phyloP scores from a whole-genome alignment of 2,113 vertebrate species.

The Cyprinodon variegatus region DNA sequence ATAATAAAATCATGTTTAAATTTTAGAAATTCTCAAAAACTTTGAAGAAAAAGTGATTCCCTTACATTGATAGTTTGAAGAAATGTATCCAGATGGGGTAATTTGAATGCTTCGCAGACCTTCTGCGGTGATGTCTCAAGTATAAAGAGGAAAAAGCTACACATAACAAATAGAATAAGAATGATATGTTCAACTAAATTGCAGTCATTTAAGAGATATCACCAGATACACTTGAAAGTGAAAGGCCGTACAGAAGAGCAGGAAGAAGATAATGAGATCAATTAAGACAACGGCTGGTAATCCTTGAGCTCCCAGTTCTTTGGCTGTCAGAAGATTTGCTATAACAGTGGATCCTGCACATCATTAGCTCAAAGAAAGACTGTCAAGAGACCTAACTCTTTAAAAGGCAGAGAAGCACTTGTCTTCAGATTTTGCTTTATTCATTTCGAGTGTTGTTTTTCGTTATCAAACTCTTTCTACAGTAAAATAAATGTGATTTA shows the following conservation, averaged over 20 bases:
- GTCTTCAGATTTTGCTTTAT: slow-evolving; percentile 48
- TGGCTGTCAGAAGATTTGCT: slow-evolving; percentile 46
- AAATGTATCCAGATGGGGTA: background rate
- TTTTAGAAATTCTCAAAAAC: background rate
- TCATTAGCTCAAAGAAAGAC: slow-evolving; percentile 59
- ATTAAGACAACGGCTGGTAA: slow-evolving; percentile 71
- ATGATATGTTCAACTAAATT: slow-evolving; percentile 40
- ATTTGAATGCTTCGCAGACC: slow-evolving; percentile 6
- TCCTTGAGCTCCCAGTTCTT: slow-evolving; percentile 48
- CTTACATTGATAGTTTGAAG: background rate
- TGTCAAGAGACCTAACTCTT: slow-evolving; percentile 46
- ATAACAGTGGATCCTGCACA: slow-evolving; percentile 42
- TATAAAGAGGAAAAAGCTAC: background rate
- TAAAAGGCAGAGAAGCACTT: slow-evolving; percentile 37
- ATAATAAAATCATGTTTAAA: background rate
- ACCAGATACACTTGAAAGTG: slow-evolving; percentile 40
- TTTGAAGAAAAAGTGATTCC: background rate
- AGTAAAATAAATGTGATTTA: slow-evolving; percentile 28
- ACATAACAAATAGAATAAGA: slow-evolving; percentile 8
- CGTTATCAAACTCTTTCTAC: slow-evolving; percentile 32
- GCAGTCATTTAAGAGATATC: slow-evolving; percentile 38
- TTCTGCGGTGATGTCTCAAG: slow-evolving; percentile 19
- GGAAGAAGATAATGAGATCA: slow-evolving; percentile 70
- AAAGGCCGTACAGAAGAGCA: slow-evolving; percentile 50
- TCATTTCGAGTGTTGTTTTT: slow-evolving; percentile 29